These are phyloP conservation scores for Dioctria rufipes DNA, from an alignment of 2,888 invertebrate genomes.

Conservation along the genomic window DNA sequence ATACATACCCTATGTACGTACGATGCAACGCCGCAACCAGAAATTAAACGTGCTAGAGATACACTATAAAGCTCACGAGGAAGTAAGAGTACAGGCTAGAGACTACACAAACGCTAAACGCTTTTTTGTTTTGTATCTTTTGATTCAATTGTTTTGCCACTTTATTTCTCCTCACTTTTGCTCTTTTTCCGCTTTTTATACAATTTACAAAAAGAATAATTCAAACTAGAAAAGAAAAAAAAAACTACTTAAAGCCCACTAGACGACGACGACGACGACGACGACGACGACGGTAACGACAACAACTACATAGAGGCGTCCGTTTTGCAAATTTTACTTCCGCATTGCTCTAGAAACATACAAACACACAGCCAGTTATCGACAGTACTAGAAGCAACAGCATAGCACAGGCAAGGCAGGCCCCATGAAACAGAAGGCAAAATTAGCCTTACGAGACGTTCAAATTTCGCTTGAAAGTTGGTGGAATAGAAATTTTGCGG, in stretches of 20 bases:
- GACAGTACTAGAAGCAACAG: no score
- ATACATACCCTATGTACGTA: no score
- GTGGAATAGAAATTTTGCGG: no score
- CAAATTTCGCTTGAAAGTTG: no score
- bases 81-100: no score
- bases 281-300: not conserved
- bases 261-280: slow-evolving; percentile 31
- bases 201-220: slow-evolving; percentile 15
- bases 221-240: slow-evolving; percentile 14
- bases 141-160: slow-evolving; percentile 45
- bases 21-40: no score
- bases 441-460: no score
- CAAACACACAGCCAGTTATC: not conserved
- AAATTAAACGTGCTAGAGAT: no score
- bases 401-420: no score
- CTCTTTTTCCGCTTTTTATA: slow-evolving; percentile 46
- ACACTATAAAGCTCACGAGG: no score
- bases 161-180: slow-evolving; percentile 39
- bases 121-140: slow-evolving; percentile 32
- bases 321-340: slow-evolving; percentile 32
- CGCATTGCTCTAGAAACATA: slow-evolving; percentile 46
- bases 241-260: slow-evolving; percentile 20
- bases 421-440: no score
- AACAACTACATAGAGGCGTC: slow-evolving; percentile 15
- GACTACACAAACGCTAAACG: not conserved